Evolutionary conservation across 2,888 invertebrate species (phyloP).

Genomic region (Dorcus hopei): DNA sequence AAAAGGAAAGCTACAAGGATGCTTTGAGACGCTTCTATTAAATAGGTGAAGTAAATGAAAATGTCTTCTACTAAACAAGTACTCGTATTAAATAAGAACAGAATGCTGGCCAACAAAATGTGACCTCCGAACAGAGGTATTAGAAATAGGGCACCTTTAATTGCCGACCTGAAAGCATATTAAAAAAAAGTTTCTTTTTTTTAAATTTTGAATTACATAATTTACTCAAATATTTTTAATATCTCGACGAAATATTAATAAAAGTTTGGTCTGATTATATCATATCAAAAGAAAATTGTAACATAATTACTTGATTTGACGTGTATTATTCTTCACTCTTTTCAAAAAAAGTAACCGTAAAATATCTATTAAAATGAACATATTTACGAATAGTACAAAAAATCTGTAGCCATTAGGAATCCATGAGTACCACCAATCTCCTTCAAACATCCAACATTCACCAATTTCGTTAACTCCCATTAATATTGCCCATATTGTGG

Average conservation of each 20-base stretch:
- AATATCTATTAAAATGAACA: constrained; percentile 61
- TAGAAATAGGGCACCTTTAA: constrained; percentile 64
- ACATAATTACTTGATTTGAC: constrained; percentile 35
- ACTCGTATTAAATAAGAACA: constrained; percentile 51
- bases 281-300: too few relatives aligned
- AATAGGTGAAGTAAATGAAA: constrained; percentile 59
- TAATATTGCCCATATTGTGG: constrained; percentile 55
- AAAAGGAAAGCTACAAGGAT: constrained; percentile 62
- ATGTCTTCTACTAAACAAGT: constrained; percentile 53
- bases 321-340: constrained; percentile 47
- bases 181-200: too few relatives aligned
- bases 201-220: too few relatives aligned
- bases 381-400: constrained; percentile 57
- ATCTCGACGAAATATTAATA: too few relatives aligned
- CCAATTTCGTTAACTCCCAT: constrained; percentile 53
- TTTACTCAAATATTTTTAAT: too few relatives aligned
- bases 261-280: too few relatives aligned
- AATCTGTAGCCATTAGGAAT: constrained; percentile 59
- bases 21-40: constrained; percentile 61
- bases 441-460: constrained; percentile 63
- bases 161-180: constrained; percentile 53
- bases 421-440: constrained; percentile 57
- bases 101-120: constrained; percentile 59
- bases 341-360: constrained; percentile 59
- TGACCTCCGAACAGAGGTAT: constrained; percentile 70